Evolutionary conservation across 2,113 vertebrate species (phyloP).

Genomic region (Sitta europaea): DNA sequence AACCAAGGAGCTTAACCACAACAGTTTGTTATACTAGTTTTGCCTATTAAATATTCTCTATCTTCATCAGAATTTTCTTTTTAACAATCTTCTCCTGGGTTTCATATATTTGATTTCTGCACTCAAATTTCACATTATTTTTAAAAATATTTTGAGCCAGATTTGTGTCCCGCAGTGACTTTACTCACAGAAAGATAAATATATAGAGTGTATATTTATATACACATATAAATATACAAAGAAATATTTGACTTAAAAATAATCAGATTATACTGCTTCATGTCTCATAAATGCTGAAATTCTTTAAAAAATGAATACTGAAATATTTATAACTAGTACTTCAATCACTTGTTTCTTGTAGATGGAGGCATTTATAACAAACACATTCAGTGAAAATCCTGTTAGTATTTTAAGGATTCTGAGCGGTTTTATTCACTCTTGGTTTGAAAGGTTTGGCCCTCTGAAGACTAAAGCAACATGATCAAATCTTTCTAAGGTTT

Average conservation of each 20-base stretch:
- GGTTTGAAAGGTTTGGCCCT: not conserved
- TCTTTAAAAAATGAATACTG: fast-evolving
- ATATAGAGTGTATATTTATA: no score
- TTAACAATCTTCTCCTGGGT: not conserved
- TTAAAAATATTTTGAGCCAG: not conserved
- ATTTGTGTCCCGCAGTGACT: not conserved
- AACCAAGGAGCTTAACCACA: not conserved
- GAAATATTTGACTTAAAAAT: not conserved
- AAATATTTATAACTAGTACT: not conserved
- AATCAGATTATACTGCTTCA: not conserved
- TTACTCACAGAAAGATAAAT: not conserved
- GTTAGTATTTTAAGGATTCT: not conserved
- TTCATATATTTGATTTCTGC: not conserved
- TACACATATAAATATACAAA: no score
- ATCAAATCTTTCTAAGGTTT: not conserved
- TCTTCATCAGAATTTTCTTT: not conserved
- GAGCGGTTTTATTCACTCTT: not conserved
- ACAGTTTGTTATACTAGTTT: not conserved
- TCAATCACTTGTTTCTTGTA: not conserved
- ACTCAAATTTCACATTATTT: not conserved
- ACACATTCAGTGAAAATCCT: not conserved
- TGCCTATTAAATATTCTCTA: not conserved
- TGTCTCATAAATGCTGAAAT: not conserved
- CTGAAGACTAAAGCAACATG: not conserved
- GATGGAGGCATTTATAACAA: not conserved